Evolutionary conservation across 2,113 vertebrate species (phyloP), one percentile per base, ranked within the genome.

Genomic region (Sylvia atricapilla): DNA sequence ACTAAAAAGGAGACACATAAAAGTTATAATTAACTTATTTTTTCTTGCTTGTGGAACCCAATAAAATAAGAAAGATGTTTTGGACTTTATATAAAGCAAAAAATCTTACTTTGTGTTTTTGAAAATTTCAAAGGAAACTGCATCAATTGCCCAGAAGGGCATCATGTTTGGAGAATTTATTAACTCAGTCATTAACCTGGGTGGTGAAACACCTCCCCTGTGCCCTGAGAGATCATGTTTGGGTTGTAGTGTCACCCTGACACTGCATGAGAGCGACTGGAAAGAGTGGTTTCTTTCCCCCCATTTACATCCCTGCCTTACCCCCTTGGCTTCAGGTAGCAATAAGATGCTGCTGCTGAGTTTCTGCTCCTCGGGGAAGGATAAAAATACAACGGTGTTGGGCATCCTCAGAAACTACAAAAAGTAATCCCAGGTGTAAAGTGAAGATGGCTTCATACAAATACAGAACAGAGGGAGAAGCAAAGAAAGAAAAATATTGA

Each of bases 211-310:
- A 31, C 31, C 31, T 68, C 24, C 50, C 15, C 44, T 33, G 0
- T 4, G 5, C 4, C 56, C 41, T 2, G 0, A 30, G 47, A n/a
- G 12, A 16, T 50, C 19, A 7, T 0, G 0, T 58, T 39, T 25
- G 43, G 35, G 55, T 49, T 39, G 37, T 49, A 37, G 27, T 4
- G 23, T 73, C 75, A 75, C 11, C 5, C 20, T 22, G 17, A 4
- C 43, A 3, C 13, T 21, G 69, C 64, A 9, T 76, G 37, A 46
- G 30, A 44, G 15, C 66, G 16, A 3, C 19, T 12, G 53, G 53
- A 6, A 62, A n/a, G 47, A 8, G 14, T 11, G 35, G 25, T 55
- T 19, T 37, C 53, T 30, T 41, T 69, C 49, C 8, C 30, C 23
- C 46, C 23, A 0, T 20, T 37, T 31, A 11, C 23, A 47, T 20